Evolutionary conservation across 2,797 vertebrate genomes (phyloP), one percentile per base, ranked within the genome.

Genomic region (Microchirus variegatus): DNA sequence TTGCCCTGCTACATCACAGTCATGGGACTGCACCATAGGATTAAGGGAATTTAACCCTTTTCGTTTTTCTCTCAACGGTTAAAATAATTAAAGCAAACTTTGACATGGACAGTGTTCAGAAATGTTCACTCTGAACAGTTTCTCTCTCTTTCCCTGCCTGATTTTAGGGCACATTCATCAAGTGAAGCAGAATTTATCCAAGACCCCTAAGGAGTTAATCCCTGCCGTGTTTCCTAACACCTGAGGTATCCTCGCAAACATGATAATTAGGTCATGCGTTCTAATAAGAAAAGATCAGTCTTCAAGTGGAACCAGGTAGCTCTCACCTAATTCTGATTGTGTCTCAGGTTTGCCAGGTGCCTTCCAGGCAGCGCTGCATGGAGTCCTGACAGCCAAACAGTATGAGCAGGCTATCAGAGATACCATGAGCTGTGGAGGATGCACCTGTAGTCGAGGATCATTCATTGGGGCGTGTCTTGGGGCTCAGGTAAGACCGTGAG

Each of bases 381-480:
- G 91, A 53, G 87, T 92, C 78, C 87, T 94, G 86, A 93, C 83
- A 19, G 91, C 88, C 53, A 60, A 22, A n/a, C 55, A 61, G 9
- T 93, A 87, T 4, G 83, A 90, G 43, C 70, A 87, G 78, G 91
- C 91, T 14, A 10, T 93, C 67, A 84, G 90, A 67, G 91, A 92
- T 22, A 91, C 87, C 65, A 93, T 93, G 87, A 78, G 87, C 78
- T 92, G 92, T 8, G 93, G 93, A 31, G 93, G 92, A 31, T 93
- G 92, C 89, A 92, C 89, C 80, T 89, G 88, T 61, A 94, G 91
- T 80, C 83, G 93, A 74, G 87, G 89, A 31, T 93, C 92, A 63
- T 93, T 93, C 67, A 91, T 93, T 1, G 91, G 92, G 52, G 92
- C 92, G 45, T 93, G 91, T 73, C 65, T 93, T 4, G 92, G 91